Evolutionary conservation across 2,113 vertebrate genomes (phyloP), one percentile per base, ranked within the genome.

Genomic region (Rhinoptilus africanus): DNA sequence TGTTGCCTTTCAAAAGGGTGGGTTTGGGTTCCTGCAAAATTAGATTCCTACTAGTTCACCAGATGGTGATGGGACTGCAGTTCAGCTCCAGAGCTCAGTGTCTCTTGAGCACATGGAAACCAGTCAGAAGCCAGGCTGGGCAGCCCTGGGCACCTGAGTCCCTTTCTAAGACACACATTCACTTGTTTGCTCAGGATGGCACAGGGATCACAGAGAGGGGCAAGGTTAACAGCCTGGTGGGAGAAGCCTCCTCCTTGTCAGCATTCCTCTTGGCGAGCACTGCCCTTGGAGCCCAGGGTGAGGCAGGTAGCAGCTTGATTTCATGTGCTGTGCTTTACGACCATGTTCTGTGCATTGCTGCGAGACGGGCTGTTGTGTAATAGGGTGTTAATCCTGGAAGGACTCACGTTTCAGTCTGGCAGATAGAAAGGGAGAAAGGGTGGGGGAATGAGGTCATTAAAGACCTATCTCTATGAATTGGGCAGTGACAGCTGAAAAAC

Each of bases 391-490:
- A 34, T 89, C 64, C 79, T 89, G 88, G 88, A 93, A 87, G 66
- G 73, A 41, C 27, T 79, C 28, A 0, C 0, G 0, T 24, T 94
- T 59, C 79, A 35, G 17, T 32, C 37, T 9, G 3, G 57, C 48
- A 72, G 47, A 75, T 4, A 54, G 56, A 23, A 63, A 43, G 77
- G 47, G 48, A 66, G 35, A 78, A 80, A 71, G 51, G 87, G 59
- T 73, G 26, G 63, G 84, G 86, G 37, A 64, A 73, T 97, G 90
- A 96, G 82, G 41, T 96, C 67, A 94, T 78, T 92, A 50, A 57
- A 90, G 81, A 74, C 74, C 39, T 71, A 23, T 93, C 85, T 90
- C 82, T 62, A 15, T 96, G 91, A 93, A 90, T 94, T 68, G 85
- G 74, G 56, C 56, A 72, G 84, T 54, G 53, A 63, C 82, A 87